Conservation (phyloP, 2,888 invertebrate genomes). For the Hermaeophaga mercurialis region DNA sequence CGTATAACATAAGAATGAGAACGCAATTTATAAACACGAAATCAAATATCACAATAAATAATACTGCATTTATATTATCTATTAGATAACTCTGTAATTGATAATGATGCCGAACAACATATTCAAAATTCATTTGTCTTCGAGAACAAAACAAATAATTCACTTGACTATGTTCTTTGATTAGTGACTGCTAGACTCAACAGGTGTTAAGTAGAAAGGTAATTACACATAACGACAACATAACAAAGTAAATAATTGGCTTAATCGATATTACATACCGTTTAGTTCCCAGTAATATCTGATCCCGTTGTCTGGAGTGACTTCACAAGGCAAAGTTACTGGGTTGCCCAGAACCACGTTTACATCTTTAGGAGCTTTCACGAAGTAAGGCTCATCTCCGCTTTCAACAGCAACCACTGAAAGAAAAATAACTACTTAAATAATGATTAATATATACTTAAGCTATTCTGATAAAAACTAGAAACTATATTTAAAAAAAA, state of each 20-base stretch:
- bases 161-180: neutral
- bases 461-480: too few relatives aligned
- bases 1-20: too few relatives aligned
- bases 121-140: too few relatives aligned
- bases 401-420: slow-evolving; percentile 30
- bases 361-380: slow-evolving; percentile 52
- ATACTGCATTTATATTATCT: too few relatives aligned
- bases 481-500: too few relatives aligned
- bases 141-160: neutral
- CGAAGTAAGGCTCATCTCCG: slow-evolving; percentile 52
- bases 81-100: too few relatives aligned
- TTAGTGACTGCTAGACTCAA: neutral
- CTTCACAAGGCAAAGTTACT: slow-evolving; percentile 54
- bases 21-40: too few relatives aligned
- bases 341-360: slow-evolving; percentile 52
- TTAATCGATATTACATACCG: slow-evolving; percentile 45
- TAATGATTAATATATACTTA: neutral
- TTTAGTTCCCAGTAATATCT: slow-evolving; percentile 57
- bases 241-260: slow-evolving; percentile 6
- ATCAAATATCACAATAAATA: too few relatives aligned
- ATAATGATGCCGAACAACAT: too few relatives aligned
- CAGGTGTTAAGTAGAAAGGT: neutral
- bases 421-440: slow-evolving; percentile 14
- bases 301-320: slow-evolving; percentile 52
- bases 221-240: neutral